Evolutionary conservation across 2,797 vertebrate genomes (phyloP), one percentile per base, ranked within the genome.

Genomic region (Oreonectes daqikongensis): DNA sequence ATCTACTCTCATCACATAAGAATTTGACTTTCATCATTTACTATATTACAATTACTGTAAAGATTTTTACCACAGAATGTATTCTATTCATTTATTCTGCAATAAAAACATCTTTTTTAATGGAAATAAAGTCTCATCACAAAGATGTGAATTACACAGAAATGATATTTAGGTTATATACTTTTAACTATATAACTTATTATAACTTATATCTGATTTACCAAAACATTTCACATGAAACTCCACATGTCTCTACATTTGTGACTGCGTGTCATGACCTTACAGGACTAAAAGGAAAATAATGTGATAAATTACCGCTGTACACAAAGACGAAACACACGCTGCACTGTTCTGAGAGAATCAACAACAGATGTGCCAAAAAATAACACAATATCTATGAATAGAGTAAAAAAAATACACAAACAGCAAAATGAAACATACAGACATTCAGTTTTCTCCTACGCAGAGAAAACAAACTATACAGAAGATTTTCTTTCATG

Each of bases 301-400:
- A 24, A 42, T 18, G 14, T 26, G 40, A 60, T 60, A 60, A 60
- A 12, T 72, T 28, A 72, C 46, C 42, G 35, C 14, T 0, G n/a
- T 72, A 48, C 7, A 48, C 42, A 72, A 48, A 72, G 81, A 70
- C 65, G 69, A 65, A 75, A 83, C 57, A 76, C 55, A 55, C n/a
- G n/a, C n/a, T n/a, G n/a, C 71, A 66, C 38, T 17, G 3, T 48
- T 48, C 44, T 48, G 44, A 48, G 44, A 40, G 67, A 68, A 42
- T 53, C 50, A 74, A 59, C 61, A 61, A 67, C 35, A 52, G 57
- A 40, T 42, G 65, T 75, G 66, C 68, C 72, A 28, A 61, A 72
- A 64, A 46, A 59, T 57, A 60, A 75, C 18, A 72, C 6, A 6
- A n/a, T n/a, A n/a, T n/a, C n/a, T 32, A 32, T 32, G 3, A 32